Conservation (phyloP, 1,140 invertebrate genomes). For the Saccostrea echinata region DNA sequence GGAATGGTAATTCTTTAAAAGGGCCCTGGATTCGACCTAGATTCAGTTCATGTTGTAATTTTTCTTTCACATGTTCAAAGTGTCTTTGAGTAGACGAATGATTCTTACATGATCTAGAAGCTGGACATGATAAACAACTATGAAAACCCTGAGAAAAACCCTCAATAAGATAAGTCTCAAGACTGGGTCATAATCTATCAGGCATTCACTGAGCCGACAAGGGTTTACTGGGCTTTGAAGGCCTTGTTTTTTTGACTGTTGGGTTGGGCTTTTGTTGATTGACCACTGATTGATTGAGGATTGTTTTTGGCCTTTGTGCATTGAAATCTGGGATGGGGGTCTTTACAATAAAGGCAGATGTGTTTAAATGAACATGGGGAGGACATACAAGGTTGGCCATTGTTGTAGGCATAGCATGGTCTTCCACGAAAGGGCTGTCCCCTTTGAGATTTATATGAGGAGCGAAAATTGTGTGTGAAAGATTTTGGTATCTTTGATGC, state of each 20-base stretch:
- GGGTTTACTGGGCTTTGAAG: not conserved
- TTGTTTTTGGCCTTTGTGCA: not conserved
- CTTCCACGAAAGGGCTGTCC: not conserved
- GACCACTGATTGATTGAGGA: no score
- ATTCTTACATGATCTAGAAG: not conserved
- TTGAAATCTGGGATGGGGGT: not conserved
- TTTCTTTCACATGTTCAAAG: not conserved
- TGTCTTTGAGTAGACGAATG: not conserved
- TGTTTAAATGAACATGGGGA: not conserved
- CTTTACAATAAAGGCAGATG: not conserved
- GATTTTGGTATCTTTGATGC: no score
- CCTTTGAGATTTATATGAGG: not conserved
- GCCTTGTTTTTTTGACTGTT: not conserved
- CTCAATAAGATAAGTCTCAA: not conserved
- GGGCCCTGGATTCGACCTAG: conserved; percentile 24
- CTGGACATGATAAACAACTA: not conserved
- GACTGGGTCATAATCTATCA: not conserved
- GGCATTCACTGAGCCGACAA: not conserved
- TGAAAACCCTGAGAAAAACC: not conserved
- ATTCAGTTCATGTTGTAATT: not conserved
- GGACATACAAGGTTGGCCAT: not conserved
- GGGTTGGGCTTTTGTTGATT: no score
- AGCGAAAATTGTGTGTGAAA: no score
- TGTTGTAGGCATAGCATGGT: not conserved
- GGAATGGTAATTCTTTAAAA: not conserved